Evolutionary conservation across 2,888 invertebrate genomes (phyloP), one percentile per base, ranked within the genome.

Genomic region (Leptopilina myrica): DNA sequence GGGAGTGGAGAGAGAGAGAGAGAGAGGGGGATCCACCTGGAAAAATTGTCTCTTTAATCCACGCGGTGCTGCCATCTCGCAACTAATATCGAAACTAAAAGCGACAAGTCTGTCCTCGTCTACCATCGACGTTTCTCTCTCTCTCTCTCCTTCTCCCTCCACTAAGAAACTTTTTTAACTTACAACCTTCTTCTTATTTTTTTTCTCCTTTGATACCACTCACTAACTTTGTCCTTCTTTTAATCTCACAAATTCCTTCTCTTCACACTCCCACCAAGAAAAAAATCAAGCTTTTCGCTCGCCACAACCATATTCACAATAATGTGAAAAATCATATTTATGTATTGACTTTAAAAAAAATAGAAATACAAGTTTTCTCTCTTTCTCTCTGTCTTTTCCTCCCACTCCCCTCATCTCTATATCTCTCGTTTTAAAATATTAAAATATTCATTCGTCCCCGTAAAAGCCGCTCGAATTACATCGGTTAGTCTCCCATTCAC

Each of bases 361-460:
- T 33, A 33, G 33, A 76, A 62, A 56, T 56, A 12, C 5, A n/a
- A 14, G 1, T 56, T 12, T n/a, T 59, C 59, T 59, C 20, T 73
- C 40, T 15, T 33, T 73, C 81, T 82, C 78, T 67, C 56, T 78
- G 76, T 77, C 43, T 62, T 56, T 78, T 64, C 78, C 80, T 78
- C 64, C 40, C 62, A 67, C 83, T 79, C 79, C 20, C 49, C 11
- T 12, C 11, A 11, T 49, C 49, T 49, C 49, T 12, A 9, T 49
- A 9, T 8, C 49, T 12, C 88, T 88, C 86, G 88, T 89, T 91
- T 90, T 91, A 90, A 90, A 90, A 91, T 91, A 91, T 91, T 91
- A 89, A 91, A 90, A 91, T 91, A 91, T 91, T 91, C 91, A 90
- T 91, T 90, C 89, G 81, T 84, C 81, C 43, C 85, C 87, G 86